A percentile compares a stretch with the other conserved stretches of the same genome.
Evolutionary conservation across 2,888 invertebrate genomes (phyloP).

Genomic region (Frankliniella intonsa): DNA sequence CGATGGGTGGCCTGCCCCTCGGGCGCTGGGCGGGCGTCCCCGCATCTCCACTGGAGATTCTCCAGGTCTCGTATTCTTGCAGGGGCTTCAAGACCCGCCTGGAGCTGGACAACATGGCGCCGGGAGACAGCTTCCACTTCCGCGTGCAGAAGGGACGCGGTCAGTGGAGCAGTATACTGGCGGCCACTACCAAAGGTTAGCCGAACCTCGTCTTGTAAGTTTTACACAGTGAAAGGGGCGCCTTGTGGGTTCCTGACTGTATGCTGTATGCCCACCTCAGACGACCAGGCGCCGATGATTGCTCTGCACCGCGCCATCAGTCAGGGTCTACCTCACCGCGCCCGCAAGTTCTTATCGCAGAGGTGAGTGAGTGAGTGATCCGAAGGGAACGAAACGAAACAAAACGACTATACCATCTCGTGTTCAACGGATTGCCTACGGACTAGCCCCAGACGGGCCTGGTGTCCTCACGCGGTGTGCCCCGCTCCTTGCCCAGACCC

Average conservation of each 20-base stretch:
- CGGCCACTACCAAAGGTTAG: constrained; percentile 35
- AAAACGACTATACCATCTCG: no score
- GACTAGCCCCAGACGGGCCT: no score
- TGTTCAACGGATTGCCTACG: no score
- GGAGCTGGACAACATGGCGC: constrained; percentile 31
- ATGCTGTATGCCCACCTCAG: constrained; percentile 27
- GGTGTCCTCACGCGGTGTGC: background rate
- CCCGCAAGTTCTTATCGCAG: constrained; percentile 1
- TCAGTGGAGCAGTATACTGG: constrained; percentile 33
- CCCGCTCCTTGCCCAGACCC: background rate
- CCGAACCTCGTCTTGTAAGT: background rate
- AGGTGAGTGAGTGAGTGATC: background rate
- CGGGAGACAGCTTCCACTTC: constrained; percentile 34
- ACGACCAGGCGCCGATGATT: constrained; percentile 33
- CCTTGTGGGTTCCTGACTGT: no score
- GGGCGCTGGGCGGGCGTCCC: background rate
- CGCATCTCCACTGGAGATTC: background rate
- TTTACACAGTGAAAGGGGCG: no score
- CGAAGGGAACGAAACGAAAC: no score
- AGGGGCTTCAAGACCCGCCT: constrained; percentile 31
- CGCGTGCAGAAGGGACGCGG: constrained; percentile 30
- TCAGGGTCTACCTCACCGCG: constrained; percentile 31
- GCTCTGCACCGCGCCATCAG: constrained; percentile 34
- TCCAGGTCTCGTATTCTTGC: background rate
- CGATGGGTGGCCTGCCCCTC: background rate